Evolutionary conservation across 2,113 vertebrate genomes (phyloP).

Genomic region (Falco punctatus): DNA sequence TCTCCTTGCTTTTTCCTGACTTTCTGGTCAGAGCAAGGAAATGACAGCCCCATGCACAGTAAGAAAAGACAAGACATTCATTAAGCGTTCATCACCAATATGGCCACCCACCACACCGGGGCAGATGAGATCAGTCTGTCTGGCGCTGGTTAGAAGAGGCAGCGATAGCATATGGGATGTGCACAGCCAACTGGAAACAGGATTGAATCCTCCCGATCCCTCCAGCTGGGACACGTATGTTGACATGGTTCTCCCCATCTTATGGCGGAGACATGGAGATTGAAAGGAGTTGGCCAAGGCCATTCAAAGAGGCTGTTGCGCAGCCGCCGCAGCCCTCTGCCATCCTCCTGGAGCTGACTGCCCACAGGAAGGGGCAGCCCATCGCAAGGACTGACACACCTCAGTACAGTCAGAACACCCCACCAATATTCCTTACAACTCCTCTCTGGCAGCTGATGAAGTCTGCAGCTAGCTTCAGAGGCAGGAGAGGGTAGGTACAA

Average conservation of each 20-base stretch:
- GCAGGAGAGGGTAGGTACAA: neutral
- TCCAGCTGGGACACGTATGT: conserved; percentile 5
- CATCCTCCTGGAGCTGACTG: neutral
- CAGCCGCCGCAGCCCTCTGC: neutral
- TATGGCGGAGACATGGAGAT: neutral
- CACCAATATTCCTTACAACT: neutral
- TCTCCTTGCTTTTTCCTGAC: neutral
- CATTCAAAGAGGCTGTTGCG: neutral
- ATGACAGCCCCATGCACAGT: neutral
- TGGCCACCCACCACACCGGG: conserved; percentile 8
- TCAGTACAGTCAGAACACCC: neutral
- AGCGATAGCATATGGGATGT: neutral
- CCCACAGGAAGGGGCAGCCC: conserved; percentile 11
- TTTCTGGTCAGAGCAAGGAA: neutral
- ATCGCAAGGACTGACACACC: neutral
- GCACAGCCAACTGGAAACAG: neutral
- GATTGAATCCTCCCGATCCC: neutral
- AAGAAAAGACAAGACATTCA: neutral
- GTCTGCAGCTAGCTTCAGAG: neutral
- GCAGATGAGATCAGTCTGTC: neutral
- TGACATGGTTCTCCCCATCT: neutral
- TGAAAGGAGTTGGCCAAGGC: neutral
- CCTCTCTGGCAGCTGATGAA: neutral
- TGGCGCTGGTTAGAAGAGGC: conserved; percentile 7
- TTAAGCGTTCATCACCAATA: neutral